Evolutionary conservation across 2,113 vertebrate genomes (phyloP).

Genomic region (Varanus komodoensis): DNA sequence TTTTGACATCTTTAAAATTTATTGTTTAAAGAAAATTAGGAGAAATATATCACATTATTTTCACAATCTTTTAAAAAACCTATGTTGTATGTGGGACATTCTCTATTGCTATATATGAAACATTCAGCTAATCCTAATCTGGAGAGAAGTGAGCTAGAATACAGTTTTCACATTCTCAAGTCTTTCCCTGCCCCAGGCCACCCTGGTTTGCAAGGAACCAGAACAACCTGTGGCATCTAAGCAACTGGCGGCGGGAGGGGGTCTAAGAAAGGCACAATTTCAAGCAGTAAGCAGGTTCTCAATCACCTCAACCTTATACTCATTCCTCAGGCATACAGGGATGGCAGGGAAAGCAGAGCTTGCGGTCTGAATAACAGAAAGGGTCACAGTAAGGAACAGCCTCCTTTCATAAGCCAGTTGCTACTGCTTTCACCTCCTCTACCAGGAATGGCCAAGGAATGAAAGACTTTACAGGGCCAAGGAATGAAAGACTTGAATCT

Average conservation of each 20-base stretch:
- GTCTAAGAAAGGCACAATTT: neutral
- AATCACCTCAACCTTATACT: neutral
- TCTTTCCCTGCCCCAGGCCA: neutral
- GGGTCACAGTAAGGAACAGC: conserved; percentile 29
- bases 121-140: neutral
- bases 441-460: neutral
- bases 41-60: conserved; percentile 46
- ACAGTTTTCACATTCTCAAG: neutral
- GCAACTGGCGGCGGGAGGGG: too few relatives aligned
- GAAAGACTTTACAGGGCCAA: neutral
- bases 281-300: neutral
- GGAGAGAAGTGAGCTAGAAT: neutral
- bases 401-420: conserved; percentile 26
- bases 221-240: neutral
- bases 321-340: conserved; percentile 29
- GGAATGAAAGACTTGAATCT: neutral
- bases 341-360: neutral
- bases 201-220: neutral
- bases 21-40: rapidly evolving
- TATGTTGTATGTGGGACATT: conserved; percentile 36
- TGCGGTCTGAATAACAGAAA: neutral
- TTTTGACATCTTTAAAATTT: conserved; percentile 55
- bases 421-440: conserved; percentile 41
- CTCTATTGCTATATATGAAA: conserved; percentile 32
- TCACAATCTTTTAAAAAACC: conserved; percentile 30